phyloP scores from a whole-genome alignment of 2,113 vertebrate species.

The Cebidichthys violaceus region DNA sequence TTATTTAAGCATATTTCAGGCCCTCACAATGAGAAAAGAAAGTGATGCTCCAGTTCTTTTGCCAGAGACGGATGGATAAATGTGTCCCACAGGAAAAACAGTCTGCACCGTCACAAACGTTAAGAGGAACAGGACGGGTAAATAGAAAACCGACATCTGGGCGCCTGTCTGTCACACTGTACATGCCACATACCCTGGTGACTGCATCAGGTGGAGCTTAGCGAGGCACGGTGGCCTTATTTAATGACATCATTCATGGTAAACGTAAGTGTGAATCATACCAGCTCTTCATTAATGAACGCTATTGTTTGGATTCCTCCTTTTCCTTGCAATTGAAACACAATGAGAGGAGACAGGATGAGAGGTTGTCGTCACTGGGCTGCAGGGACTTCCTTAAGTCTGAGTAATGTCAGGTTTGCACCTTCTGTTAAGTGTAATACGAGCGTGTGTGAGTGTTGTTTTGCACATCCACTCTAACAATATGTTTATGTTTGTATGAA shows the following conservation, averaged over 20 bases:
- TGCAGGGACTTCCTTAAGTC: constrained; percentile 65
- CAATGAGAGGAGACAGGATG: constrained; percentile 73
- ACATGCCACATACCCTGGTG: not conserved
- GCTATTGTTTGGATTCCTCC: constrained; percentile 57
- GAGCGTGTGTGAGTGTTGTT: constrained; percentile 18
- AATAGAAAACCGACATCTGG: constrained; percentile 4
- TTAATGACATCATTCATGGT: constrained; percentile 41
- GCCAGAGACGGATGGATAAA: constrained; percentile 59
- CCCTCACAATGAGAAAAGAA: constrained; percentile 25
- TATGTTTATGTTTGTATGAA: constrained; percentile 4
- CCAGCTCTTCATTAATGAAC: constrained; percentile 51
- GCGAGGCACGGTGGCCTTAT: constrained; percentile 10
- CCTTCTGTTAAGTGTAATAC: constrained; percentile 19
- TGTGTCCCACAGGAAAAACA: constrained; percentile 9
- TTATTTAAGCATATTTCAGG: constrained; percentile 55
- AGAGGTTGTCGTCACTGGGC: constrained; percentile 61
- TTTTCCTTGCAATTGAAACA: constrained; percentile 44
- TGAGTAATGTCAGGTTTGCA: constrained; percentile 37
- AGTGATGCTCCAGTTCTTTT: constrained; percentile 14
- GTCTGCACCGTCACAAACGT: not conserved
- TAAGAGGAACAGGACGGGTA: not conserved
- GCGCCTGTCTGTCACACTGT: not conserved
- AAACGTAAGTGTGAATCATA: constrained; percentile 33
- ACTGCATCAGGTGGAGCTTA: constrained; percentile 31
- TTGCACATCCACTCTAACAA: constrained; percentile 21